phyloP scores from a whole-genome alignment of 2,113 vertebrate genomes.

The Myotis lucifugus region DNA sequence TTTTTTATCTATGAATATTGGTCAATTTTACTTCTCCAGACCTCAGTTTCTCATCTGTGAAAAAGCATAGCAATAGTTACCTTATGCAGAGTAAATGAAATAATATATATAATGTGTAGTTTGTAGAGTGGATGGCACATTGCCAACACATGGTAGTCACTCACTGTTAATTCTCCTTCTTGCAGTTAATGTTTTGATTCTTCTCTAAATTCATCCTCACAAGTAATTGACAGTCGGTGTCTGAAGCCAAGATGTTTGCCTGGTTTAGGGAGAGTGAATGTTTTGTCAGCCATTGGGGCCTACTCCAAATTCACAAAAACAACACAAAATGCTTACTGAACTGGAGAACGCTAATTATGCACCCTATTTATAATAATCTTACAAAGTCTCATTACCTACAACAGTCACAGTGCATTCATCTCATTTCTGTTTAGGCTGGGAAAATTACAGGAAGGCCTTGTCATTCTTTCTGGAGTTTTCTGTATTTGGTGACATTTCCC shows the following conservation, averaged over 20 bases:
- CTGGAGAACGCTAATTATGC: conserved; percentile 64
- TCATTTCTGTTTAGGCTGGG: conserved; percentile 67
- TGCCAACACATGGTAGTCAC: neutral
- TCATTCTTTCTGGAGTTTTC: conserved; percentile 78
- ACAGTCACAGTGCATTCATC: conserved; percentile 57
- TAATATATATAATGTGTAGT: neutral
- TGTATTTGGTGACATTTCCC: conserved; percentile 80
- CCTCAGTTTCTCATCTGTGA: neutral
- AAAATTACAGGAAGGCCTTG: conserved; percentile 74
- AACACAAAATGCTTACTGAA: conserved; percentile 71
- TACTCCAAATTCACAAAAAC: conserved; percentile 67
- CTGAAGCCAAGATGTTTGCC: conserved; percentile 61
- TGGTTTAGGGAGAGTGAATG: conserved; percentile 57
- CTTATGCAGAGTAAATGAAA: neutral
- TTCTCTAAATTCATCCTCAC: conserved; percentile 52
- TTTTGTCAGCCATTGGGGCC: conserved; percentile 64
- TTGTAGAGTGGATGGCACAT: neutral
- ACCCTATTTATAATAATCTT: conserved; percentile 74
- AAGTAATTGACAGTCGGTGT: conserved; percentile 48
- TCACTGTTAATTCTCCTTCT: conserved; percentile 1
- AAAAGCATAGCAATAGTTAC: neutral
- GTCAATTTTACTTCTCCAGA: neutral
- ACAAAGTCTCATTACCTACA: conserved; percentile 73
- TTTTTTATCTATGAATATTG: neutral
- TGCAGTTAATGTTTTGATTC: conserved; percentile 37